These are phyloP conservation scores for Xiphorhynchus elegans DNA, from an alignment of 2,113 vertebrate species.

Conservation along the genomic window DNA sequence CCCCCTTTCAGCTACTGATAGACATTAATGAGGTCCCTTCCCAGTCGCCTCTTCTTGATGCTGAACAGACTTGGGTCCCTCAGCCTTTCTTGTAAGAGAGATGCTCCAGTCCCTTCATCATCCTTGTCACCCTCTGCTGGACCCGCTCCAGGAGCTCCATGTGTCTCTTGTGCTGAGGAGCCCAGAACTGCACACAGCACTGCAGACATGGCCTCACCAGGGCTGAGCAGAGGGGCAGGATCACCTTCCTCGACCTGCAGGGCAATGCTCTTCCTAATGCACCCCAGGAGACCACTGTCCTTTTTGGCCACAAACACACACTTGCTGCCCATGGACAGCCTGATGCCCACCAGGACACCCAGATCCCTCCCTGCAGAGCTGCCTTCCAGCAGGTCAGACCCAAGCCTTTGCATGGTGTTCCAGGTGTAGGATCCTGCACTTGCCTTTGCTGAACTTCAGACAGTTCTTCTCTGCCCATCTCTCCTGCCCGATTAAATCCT, in stretches of 20 bases:
- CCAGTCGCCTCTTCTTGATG: neutral
- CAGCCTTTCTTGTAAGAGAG: neutral
- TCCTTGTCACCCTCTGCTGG: neutral
- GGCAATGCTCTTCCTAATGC: neutral
- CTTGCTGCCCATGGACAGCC: neutral
- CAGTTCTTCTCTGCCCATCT: neutral
- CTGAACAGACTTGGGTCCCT: neutral
- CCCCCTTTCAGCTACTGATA: neutral
- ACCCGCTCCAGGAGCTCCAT: neutral
- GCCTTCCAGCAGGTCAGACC: neutral
- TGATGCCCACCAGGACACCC: neutral
- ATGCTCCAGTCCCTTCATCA: neutral
- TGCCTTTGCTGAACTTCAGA: neutral
- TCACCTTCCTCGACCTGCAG: neutral
- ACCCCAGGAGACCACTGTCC: neutral
- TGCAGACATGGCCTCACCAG: no score
- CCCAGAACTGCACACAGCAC: neutral
- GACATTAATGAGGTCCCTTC: neutral
- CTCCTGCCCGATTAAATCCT: neutral
- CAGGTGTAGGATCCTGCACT: neutral
- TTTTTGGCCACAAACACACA: neutral
- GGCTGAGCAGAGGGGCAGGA: neutral
- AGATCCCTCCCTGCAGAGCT: neutral
- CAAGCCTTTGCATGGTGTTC: neutral
- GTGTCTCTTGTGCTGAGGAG: neutral